phyloP scores from a whole-genome alignment of 2,113 vertebrate species.

The Dasyprocta punctata region DNA sequence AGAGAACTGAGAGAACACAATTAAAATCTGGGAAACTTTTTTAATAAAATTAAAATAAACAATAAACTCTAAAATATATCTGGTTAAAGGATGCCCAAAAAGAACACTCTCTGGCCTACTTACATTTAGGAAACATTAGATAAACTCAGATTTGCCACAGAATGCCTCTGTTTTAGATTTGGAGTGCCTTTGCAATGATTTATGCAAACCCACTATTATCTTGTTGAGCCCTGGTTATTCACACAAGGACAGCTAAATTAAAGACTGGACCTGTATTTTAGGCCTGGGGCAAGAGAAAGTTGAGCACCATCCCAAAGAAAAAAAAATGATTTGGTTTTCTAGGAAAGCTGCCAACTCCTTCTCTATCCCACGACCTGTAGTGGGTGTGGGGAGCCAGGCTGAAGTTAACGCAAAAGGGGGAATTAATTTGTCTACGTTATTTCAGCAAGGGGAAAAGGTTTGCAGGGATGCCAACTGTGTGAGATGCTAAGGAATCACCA shows the following conservation, averaged over 20 bases:
- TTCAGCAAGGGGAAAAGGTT: slow-evolving; percentile 71
- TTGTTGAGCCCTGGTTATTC: slow-evolving; percentile 65
- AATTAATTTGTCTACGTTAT: slow-evolving; percentile 74
- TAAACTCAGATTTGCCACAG: background rate
- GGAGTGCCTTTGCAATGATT: background rate
- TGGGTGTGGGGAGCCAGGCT: slow-evolving; percentile 60
- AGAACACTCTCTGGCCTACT: background rate
- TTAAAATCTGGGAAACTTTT: background rate
- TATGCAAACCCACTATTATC: slow-evolving; percentile 73
- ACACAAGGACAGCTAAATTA: slow-evolving; percentile 77
- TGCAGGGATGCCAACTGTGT: slow-evolving; percentile 68
- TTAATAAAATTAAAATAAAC: slow-evolving; percentile 37
- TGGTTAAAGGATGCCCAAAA: background rate
- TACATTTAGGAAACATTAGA: slow-evolving; percentile 33
- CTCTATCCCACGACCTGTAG: slow-evolving; percentile 65
- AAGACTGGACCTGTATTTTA: slow-evolving; percentile 77
- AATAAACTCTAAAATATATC: background rate
- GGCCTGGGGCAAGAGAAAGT: slow-evolving; percentile 80
- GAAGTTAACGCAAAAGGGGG: slow-evolving; percentile 75
- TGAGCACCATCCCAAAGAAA: slow-evolving; percentile 74
- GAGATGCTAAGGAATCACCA: slow-evolving; percentile 71
- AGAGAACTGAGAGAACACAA: background rate
- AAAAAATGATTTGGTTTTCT: slow-evolving; percentile 82
- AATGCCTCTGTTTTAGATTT: background rate
- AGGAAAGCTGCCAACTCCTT: slow-evolving; percentile 71